Evolutionary conservation across 1,140 invertebrate genomes (phyloP).

Genomic region (Saccostrea glomerata): DNA sequence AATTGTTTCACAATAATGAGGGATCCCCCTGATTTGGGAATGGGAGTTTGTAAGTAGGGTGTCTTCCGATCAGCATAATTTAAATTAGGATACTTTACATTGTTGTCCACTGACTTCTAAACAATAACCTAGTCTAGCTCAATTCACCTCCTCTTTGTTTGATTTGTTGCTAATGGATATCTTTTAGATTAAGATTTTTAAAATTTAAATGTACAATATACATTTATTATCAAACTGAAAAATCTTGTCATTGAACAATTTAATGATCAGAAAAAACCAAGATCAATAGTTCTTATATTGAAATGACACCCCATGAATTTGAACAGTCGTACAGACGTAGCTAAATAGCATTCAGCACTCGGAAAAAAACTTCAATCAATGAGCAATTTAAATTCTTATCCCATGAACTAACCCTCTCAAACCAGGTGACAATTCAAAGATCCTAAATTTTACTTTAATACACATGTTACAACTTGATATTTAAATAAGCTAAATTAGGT

Average conservation of each 20-base stretch:
- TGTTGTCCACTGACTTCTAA: neutral
- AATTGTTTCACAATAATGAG: neutral
- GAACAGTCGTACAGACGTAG: neutral
- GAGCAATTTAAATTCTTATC: conserved; percentile 38
- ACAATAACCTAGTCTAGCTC: neutral
- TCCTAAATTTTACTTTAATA: neutral
- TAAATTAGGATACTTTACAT: neutral
- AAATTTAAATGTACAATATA: conserved; percentile 33
- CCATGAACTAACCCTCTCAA: conserved; percentile 9
- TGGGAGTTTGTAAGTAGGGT: neutral
- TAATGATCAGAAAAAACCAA: neutral
- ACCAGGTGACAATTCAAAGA: conserved; percentile 28
- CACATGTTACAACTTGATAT: conserved; percentile 20
- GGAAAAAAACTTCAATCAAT: conserved; percentile 11
- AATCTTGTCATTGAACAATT: conserved; percentile 24
- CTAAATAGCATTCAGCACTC: neutral
- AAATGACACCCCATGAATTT: conserved; percentile 20
- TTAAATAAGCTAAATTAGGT: neutral
- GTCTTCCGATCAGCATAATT: neutral
- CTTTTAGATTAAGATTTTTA: conserved; percentile 35
- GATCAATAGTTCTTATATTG: conserved; percentile 32
- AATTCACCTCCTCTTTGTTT: conserved; percentile 25
- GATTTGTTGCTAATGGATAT: conserved; percentile 30
- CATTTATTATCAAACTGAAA: conserved; percentile 35
- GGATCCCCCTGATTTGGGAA: neutral